phyloP scores from a whole-genome alignment of 2,113 vertebrate species.

The Anolis sagrei region DNA sequence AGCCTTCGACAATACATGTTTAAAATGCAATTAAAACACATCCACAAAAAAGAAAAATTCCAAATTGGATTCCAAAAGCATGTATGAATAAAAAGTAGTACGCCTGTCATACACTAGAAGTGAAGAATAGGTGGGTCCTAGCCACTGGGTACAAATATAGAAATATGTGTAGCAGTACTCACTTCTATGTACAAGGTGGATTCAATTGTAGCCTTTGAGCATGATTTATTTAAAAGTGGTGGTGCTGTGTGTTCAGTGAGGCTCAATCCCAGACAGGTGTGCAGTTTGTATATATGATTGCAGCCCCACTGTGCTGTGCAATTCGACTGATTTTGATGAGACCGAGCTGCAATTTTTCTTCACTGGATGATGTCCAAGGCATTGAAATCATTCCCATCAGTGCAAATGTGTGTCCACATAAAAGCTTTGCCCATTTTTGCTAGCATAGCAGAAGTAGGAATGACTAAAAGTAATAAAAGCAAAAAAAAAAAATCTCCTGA shows the following conservation, averaged over 20 bases:
- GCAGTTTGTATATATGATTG: neutral
- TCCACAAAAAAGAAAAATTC: no score
- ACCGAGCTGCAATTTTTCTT: neutral
- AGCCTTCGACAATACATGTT: no score
- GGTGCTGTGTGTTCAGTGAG: neutral
- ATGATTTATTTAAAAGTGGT: neutral
- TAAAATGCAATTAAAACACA: no score
- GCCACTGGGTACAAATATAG: no score
- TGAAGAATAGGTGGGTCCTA: no score
- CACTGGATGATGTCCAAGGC: neutral
- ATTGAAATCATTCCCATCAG: neutral
- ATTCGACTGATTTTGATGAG: constrained; percentile 1
- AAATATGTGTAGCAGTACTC: no score
- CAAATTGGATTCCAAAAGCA: no score
- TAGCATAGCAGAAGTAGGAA: constrained; percentile 2
- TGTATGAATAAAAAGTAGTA: no score
- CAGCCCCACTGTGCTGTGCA: neutral
- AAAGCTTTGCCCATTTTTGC: constrained; percentile 22
- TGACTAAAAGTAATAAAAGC: constrained; percentile 39
- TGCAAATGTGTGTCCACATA: neutral
- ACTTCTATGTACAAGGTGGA: neutral
- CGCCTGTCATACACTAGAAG: no score
- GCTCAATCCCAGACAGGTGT: neutral
- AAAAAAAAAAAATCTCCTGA: neutral
- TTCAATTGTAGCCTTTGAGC: neutral